phyloP scores from a whole-genome alignment of 2,113 vertebrate species.

The Pimephales promelas region DNA sequence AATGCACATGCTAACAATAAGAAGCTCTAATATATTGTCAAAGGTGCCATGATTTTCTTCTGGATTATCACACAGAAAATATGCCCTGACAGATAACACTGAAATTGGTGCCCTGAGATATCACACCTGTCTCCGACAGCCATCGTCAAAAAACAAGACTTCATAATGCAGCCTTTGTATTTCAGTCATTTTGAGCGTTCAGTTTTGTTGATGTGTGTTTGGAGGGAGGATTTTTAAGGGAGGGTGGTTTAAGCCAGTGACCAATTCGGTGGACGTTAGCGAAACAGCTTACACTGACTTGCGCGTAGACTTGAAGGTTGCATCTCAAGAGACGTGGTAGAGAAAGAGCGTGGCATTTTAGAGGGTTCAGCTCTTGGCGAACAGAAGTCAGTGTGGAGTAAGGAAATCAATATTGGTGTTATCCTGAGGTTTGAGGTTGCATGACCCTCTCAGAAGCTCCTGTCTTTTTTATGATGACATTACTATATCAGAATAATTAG shows the following conservation, averaged over 20 bases:
- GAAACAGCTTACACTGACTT: not conserved
- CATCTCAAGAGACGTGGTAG: not conserved
- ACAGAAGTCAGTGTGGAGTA: slow-evolving; percentile 11
- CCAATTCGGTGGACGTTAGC: not conserved
- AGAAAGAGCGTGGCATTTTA: slow-evolving; percentile 27
- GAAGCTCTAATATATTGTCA: not conserved
- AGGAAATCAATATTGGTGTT: slow-evolving; percentile 34
- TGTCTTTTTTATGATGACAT: not conserved
- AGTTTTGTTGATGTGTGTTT: not conserved
- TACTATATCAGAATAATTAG: slow-evolving; percentile 5
- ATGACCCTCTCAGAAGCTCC: not conserved
- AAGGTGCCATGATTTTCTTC: not conserved
- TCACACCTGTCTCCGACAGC: slow-evolving; percentile 2
- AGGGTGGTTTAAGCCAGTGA: not conserved
- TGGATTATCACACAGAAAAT: not conserved
- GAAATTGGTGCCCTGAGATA: not conserved
- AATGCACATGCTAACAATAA: not conserved
- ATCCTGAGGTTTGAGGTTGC: not conserved
- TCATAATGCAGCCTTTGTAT: not conserved
- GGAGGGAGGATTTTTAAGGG: not conserved
- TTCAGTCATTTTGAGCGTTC: not conserved
- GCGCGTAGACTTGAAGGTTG: not conserved
- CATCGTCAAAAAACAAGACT: not conserved
- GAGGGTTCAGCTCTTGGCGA: slow-evolving; percentile 11
- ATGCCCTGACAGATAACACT: not conserved